Conservation (phyloP, 2,888 invertebrate genomes). For the Schizaphis graminum region DNA sequence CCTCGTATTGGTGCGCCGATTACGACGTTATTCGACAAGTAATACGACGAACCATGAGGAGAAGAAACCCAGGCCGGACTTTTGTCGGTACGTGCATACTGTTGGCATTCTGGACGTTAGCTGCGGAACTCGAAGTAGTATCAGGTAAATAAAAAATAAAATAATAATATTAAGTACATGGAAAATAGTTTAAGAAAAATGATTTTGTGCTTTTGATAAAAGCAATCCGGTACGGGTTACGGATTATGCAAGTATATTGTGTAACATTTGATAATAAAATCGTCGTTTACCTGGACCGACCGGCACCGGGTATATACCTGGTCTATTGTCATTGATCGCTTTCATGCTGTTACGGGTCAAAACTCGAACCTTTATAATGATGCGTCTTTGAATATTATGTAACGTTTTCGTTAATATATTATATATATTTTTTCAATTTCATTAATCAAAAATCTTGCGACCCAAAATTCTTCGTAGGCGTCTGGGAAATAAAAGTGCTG, state of each 20-base stretch:
- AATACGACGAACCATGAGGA: conserved; percentile 34
- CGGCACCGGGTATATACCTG: background rate
- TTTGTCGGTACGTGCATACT: conserved; percentile 41
- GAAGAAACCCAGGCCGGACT: conserved; percentile 39
- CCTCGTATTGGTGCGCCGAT: conserved; percentile 25
- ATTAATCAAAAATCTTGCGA: background rate
- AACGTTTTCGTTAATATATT: background rate
- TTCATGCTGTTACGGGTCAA: background rate
- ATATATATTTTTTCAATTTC: background rate
- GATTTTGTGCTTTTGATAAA: background rate
- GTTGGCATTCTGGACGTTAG: conserved; percentile 48
- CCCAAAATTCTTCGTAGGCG: background rate
- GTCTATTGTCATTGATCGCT: background rate
- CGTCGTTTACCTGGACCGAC: background rate
- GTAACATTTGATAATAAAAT: background rate
- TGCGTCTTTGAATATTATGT: background rate
- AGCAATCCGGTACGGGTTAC: background rate
- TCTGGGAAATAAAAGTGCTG: background rate
- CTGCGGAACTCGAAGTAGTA: conserved; percentile 30
- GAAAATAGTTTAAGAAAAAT: background rate
- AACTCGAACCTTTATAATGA: conserved; percentile 20
- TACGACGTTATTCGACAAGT: conserved; percentile 35
- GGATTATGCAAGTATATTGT: background rate
- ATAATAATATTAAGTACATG: background rate
- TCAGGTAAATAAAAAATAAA: conserved; percentile 37